Conservation (phyloP, 1,140 invertebrate genomes). For the Cydia fagiglandana region DNA sequence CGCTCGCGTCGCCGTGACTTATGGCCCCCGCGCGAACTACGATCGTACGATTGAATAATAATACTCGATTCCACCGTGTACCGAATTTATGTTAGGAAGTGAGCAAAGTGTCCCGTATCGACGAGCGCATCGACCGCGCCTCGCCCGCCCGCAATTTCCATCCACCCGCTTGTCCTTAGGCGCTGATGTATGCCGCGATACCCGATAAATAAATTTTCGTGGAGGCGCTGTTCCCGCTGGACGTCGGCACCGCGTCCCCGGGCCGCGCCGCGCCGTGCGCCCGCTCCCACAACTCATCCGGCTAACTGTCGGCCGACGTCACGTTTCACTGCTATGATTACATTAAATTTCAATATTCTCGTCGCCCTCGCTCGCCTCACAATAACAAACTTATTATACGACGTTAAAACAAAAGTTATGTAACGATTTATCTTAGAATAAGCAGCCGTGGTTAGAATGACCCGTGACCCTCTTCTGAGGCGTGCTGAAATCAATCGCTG, state of each 20-base stretch:
- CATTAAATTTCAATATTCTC: conserved; percentile 51
- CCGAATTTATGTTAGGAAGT: conserved; percentile 78
- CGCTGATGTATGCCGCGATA: conserved; percentile 57
- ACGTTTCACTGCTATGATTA: conserved; percentile 52
- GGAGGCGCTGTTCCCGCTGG: conserved; percentile 48
- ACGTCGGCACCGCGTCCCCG: conserved; percentile 53
- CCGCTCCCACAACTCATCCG: conserved; percentile 51
- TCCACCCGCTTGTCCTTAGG: conserved; percentile 53
- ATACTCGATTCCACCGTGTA: conserved; percentile 73
- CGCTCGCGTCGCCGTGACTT: conserved; percentile 75
- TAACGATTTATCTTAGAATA: conserved; percentile 28
- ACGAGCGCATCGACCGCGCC: conserved; percentile 58
- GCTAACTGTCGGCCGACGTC: conserved; percentile 57
- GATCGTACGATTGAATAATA: conserved; percentile 77
- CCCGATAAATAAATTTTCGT: conserved; percentile 69
- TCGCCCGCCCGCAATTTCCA: conserved; percentile 58
- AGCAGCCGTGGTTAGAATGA: conserved; percentile 16
- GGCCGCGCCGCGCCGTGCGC: conserved; percentile 35
- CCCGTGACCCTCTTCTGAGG: conserved; percentile 31
- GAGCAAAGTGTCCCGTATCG: conserved; percentile 70
- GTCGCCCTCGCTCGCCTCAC: conserved; percentile 38
- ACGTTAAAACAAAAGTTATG: conserved; percentile 34
- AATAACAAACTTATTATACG: conserved; percentile 30
- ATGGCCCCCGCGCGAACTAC: conserved; percentile 72
- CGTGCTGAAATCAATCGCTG: conserved; percentile 28